These are phyloP conservation scores for Tipula helvola DNA, from an alignment of 2,888 invertebrate species.

Conservation along the genomic window DNA sequence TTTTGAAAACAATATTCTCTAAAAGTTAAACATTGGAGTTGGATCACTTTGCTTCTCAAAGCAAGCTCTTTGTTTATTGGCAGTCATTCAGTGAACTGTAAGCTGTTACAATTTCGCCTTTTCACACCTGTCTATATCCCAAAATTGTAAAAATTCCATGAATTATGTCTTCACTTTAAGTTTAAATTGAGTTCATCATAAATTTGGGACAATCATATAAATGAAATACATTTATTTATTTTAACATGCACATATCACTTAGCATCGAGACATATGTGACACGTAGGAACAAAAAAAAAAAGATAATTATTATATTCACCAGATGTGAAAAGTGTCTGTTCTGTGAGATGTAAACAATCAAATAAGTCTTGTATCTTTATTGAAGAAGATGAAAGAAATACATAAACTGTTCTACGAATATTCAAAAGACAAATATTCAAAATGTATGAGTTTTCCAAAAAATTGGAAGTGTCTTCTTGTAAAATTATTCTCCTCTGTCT, in stretches of 20 bases:
- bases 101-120: no score
- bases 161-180: background rate
- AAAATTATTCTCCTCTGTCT: background rate
- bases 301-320: background rate
- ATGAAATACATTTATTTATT: background rate
- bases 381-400: background rate
- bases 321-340: background rate
- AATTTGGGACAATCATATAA: background rate
- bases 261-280: background rate
- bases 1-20: no score
- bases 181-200: background rate
- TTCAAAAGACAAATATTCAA: background rate
- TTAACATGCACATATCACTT: background rate
- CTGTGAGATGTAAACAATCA: background rate
- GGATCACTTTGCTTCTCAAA: no score
- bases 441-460: background rate
- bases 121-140: no score
- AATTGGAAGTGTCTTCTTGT: no score
- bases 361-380: background rate
- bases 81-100: no score
- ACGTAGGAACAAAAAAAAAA: background rate
- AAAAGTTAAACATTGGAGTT: no score
- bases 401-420: background rate
- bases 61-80: no score
- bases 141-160: no score